phyloP scores from a whole-genome alignment of 2,888 invertebrate species.

The Hecatera dysodea region DNA sequence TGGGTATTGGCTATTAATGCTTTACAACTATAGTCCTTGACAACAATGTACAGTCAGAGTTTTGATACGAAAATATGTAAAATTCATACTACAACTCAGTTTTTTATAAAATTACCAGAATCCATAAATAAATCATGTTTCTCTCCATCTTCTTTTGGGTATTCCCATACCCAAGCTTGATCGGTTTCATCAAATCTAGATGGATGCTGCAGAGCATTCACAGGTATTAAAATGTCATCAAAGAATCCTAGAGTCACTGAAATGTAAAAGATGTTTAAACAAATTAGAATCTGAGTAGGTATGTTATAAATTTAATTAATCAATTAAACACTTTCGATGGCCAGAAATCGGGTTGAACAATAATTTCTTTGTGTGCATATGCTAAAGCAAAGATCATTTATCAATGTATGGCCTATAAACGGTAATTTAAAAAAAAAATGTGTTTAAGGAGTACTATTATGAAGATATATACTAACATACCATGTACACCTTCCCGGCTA shows the following conservation, averaged over 20 bases:
- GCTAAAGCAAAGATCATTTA: not conserved
- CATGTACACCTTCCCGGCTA: conserved; percentile 97
- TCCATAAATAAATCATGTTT: conserved; percentile 99
- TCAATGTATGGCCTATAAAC: not conserved
- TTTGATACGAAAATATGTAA: not conserved
- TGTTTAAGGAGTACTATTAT: not conserved
- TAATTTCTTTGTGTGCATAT: too few species aligned
- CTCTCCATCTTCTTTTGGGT: conserved; percentile 95
- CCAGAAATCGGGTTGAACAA: too few species aligned
- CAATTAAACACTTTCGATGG: too few species aligned
- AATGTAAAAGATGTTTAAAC: conserved; percentile 69
- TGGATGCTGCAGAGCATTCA: conserved; percentile 97
- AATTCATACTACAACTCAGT: not conserved
- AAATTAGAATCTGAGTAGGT: not conserved
- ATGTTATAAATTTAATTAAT: not conserved
- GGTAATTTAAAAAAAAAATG: not conserved
- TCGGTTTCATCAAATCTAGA: conserved; percentile 97
- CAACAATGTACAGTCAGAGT: too few species aligned
- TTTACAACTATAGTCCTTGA: too few species aligned
- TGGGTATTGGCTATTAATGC: too few species aligned
- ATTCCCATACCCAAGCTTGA: conserved; percentile 99
- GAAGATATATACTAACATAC: conserved; percentile 82
- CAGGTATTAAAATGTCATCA: conserved; percentile 98
- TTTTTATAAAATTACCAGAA: conserved; percentile 89
- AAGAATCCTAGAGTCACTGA: conserved; percentile 98